A percentile compares a stretch with the other conserved stretches of the same genome.
phyloP scores from a whole-genome alignment of 2,888 invertebrate genomes.

The Macrosiphum euphorbiae region DNA sequence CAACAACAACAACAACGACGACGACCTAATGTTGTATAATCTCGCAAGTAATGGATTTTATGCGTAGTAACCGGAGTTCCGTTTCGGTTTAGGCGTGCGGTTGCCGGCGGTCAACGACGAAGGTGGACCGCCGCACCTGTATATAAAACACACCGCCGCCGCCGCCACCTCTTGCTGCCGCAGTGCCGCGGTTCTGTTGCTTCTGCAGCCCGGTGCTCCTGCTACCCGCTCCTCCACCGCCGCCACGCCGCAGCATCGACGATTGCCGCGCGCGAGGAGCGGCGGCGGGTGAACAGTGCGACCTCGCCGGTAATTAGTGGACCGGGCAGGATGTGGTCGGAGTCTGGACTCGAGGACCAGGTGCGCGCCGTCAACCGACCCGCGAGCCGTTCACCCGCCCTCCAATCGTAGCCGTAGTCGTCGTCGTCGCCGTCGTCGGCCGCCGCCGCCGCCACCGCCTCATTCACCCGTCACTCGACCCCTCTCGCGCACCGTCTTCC shows the following conservation, averaged over 20 bases:
- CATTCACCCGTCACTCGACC: slow-evolving; percentile 16
- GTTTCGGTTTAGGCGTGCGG: slow-evolving; percentile 61
- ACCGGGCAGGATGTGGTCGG: slow-evolving; percentile 65
- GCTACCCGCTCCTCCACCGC: background rate
- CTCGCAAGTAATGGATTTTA: slow-evolving; percentile 63
- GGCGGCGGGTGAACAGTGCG: slow-evolving; percentile 50
- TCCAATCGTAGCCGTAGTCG: background rate
- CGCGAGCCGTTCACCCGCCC: background rate
- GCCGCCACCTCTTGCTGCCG: background rate
- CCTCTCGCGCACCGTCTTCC: background rate
- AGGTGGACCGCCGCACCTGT: slow-evolving; percentile 64
- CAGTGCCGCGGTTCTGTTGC: background rate
- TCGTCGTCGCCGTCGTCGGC: background rate
- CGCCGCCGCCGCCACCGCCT: background rate
- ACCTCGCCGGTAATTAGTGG: slow-evolving; percentile 65
- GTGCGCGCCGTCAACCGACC: slow-evolving; percentile 63
- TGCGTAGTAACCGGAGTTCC: slow-evolving; percentile 64
- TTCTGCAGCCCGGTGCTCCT: background rate
- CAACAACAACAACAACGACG: slow-evolving; percentile 38
- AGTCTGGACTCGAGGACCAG: slow-evolving; percentile 65
- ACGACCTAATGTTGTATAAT: slow-evolving; percentile 51
- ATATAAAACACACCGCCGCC: slow-evolving; percentile 11
- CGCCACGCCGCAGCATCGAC: background rate
- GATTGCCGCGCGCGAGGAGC: slow-evolving; percentile 30
- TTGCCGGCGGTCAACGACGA: slow-evolving; percentile 61